Conservation (phyloP, 2,888 invertebrate species). For the Leucophora obtusa region DNA sequence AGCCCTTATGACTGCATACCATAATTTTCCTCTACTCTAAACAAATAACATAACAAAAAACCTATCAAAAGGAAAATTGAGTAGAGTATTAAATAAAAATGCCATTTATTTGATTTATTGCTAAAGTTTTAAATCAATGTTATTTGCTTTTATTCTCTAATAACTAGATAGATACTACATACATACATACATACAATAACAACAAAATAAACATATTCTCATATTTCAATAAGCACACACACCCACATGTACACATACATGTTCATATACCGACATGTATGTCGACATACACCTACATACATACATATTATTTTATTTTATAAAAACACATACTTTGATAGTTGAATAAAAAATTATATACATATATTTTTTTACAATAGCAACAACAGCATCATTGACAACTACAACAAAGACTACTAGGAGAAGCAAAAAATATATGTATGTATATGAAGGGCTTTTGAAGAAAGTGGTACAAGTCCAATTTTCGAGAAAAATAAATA, state of each 20-base stretch:
- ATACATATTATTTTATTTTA: background rate
- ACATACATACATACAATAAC: slow-evolving; percentile 2
- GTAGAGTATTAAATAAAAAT: slow-evolving; percentile 62
- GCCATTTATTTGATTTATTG: slow-evolving; percentile 63
- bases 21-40: slow-evolving; percentile 8
- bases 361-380: background rate
- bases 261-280: background rate
- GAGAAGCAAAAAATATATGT: no score
- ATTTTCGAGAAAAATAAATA: no score
- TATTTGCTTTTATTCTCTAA: slow-evolving; percentile 50
- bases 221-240: slow-evolving; percentile 42
- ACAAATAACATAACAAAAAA: slow-evolving; percentile 33
- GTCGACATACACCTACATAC: background rate
- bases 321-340: background rate
- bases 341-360: background rate
- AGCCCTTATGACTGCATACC: background rate
- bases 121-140: slow-evolving; percentile 62
- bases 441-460: no score
- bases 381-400: slow-evolving; percentile 10
- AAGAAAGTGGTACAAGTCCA: no score
- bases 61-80: slow-evolving; percentile 51
- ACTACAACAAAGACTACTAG: background rate
- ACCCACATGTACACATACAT: background rate
- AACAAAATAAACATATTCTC: slow-evolving; percentile 10
- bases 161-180: slow-evolving; percentile 8